Evolutionary conservation across 2,113 vertebrate genomes (phyloP).

Genomic region (Aspidoscelis tigris): DNA sequence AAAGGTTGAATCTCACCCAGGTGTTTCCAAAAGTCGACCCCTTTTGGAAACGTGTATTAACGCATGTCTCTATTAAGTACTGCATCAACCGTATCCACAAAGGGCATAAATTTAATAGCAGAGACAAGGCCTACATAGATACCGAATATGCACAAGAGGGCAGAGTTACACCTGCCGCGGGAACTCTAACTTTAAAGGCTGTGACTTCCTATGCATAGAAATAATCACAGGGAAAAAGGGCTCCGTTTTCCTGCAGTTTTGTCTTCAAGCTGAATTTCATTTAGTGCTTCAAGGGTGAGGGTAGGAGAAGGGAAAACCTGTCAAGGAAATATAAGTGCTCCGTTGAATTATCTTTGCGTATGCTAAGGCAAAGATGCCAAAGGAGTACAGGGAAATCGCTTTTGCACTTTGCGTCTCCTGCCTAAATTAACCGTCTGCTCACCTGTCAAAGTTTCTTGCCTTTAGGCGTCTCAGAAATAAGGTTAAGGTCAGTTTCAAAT

Average conservation of each 20-base stretch:
- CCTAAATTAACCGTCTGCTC: conserved; percentile 31
- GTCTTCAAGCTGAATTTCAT: neutral
- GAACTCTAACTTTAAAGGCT: conserved; percentile 67
- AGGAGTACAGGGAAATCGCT: neutral
- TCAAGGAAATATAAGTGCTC: conserved; percentile 49
- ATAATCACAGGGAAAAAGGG: conserved; percentile 46
- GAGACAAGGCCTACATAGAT: conserved; percentile 40
- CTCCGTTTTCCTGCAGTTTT: conserved; percentile 49
- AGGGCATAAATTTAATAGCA: conserved; percentile 31
- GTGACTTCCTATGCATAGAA: conserved; percentile 7
- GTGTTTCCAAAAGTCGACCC: neutral
- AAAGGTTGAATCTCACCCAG: neutral
- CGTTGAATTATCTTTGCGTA: conserved; percentile 47
- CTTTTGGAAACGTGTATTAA: rapidly evolving
- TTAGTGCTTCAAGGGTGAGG: conserved; percentile 35
- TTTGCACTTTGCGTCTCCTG: neutral
- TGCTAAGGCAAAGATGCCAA: neutral
- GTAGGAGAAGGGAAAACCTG: conserved; percentile 30
- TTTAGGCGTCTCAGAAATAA: conserved; percentile 32
- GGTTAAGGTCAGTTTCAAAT: conserved; percentile 43
- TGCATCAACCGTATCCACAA: neutral
- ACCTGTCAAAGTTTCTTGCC: conserved; percentile 50
- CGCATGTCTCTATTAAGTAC: neutral
- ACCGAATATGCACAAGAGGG: conserved; percentile 1
- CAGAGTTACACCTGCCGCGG: conserved; percentile 68